These are phyloP conservation scores for Cryptomyrus ogoouensis DNA, from an alignment of 2,113 vertebrate species.

Conservation along the genomic window DNA sequence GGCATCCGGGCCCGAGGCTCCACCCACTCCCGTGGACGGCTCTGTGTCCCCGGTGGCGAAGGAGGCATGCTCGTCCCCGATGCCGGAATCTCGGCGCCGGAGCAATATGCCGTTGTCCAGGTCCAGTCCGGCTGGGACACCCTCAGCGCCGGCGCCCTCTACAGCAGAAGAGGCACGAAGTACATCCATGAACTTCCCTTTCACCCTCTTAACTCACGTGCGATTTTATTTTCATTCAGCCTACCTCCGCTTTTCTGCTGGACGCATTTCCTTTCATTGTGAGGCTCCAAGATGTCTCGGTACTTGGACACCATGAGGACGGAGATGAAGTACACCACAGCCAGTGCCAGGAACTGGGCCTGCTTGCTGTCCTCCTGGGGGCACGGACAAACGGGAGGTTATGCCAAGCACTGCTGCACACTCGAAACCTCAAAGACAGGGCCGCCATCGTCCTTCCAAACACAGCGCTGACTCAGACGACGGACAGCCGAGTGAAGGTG, in stretches of 20 bases:
- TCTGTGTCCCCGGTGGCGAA: slow-evolving; percentile 38
- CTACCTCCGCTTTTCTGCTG: slow-evolving; percentile 60
- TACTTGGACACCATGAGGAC: slow-evolving; percentile 99
- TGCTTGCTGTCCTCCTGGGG: slow-evolving; percentile 96
- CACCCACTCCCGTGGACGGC: slow-evolving; percentile 24
- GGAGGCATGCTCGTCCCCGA: slow-evolving; percentile 68
- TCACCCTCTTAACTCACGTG: background rate
- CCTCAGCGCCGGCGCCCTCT: background rate
- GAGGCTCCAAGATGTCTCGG: slow-evolving; percentile 93
- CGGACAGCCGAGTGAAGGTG: background rate
- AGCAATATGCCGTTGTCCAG: slow-evolving; percentile 55
- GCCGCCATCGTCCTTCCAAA: background rate
- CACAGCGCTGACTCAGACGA: background rate
- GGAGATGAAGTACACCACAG: slow-evolving; percentile 96
- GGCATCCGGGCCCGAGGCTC: slow-evolving; percentile 77
- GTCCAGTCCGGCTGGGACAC: slow-evolving; percentile 39
- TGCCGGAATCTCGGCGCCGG: slow-evolving; percentile 70
- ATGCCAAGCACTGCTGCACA: slow-evolving; percentile 16
- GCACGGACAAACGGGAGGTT: slow-evolving; percentile 36
- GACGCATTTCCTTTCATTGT: slow-evolving; percentile 72
- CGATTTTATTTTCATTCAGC: background rate
- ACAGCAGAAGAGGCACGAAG: background rate
- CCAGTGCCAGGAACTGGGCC: slow-evolving; percentile 94
- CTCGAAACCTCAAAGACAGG: slow-evolving; percentile 32
- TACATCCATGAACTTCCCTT: background rate